Conservation (phyloP, 2,797 vertebrate species). For the Sebastes diploproa region DNA sequence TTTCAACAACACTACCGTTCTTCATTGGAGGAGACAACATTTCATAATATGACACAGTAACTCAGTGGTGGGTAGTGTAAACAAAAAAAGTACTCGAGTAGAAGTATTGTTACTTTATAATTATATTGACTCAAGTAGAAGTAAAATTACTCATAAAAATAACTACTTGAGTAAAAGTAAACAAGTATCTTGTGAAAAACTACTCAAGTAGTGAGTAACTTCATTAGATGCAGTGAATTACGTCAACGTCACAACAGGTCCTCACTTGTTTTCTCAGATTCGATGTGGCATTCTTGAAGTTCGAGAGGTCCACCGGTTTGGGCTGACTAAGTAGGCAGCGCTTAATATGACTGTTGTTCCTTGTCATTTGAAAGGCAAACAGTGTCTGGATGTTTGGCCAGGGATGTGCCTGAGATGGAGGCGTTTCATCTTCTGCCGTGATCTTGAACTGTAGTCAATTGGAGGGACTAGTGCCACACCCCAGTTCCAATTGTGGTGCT, state of each 20-base stretch:
- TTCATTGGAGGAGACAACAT: background rate
- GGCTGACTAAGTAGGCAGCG: background rate
- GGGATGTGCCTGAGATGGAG: background rate
- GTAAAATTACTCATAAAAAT: background rate
- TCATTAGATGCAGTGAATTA: background rate
- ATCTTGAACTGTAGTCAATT: background rate
- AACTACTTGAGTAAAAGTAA: background rate
- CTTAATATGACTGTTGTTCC: background rate
- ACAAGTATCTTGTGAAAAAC: background rate
- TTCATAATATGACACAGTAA: background rate
- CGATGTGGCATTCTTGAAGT: background rate
- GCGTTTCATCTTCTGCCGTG: background rate
- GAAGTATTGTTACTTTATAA: background rate
- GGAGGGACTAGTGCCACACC: too few relatives aligned
- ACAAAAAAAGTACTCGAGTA: accelerated
- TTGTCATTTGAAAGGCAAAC: background rate
- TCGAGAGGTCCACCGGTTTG: background rate
- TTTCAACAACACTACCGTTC: background rate
- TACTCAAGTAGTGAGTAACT: background rate
- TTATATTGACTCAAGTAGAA: background rate
- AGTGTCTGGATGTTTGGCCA: background rate
- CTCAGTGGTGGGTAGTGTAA: background rate
- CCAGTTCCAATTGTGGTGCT: too few relatives aligned
- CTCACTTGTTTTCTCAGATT: background rate
- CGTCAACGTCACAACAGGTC: background rate